Evolutionary conservation across 2,113 vertebrate species (phyloP).

Genomic region (Oncorhynchus mykiss): DNA sequence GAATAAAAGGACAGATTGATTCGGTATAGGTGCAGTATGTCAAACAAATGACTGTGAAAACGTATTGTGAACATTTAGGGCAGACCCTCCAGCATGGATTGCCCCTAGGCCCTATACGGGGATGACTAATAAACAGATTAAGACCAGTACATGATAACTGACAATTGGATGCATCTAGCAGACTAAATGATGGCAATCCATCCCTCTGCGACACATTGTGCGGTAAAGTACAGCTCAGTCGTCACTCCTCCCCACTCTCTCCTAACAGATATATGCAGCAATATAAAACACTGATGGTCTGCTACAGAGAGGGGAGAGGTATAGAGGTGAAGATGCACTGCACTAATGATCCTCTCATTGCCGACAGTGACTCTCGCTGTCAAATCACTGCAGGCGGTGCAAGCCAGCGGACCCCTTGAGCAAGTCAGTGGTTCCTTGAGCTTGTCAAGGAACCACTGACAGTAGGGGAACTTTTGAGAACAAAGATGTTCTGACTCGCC

Average conservation of each 20-base stretch:
- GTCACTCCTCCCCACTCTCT: constrained; percentile 7
- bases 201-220: background rate
- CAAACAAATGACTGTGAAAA: background rate
- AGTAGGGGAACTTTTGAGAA: constrained; percentile 34
- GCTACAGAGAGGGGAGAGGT: constrained; percentile 11
- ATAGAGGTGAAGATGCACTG: constrained; percentile 20
- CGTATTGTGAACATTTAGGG: too few species aligned
- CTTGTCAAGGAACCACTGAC: constrained; percentile 44
- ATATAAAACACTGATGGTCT: constrained; percentile 8
- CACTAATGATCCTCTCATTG: constrained; percentile 53
- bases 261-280: constrained; percentile 35
- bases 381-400: constrained; percentile 37
- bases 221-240: constrained; percentile 22
- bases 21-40: background rate
- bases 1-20: background rate
- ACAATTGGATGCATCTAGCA: too few species aligned
- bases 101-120: too few species aligned
- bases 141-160: too few species aligned
- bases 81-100: too few species aligned
- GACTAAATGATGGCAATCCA: too few species aligned
- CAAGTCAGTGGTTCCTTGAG: constrained; percentile 26
- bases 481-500: constrained; percentile 35
- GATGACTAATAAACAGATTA: too few species aligned
- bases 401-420: constrained; percentile 26
- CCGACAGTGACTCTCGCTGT: constrained; percentile 39